These are phyloP conservation scores for Trissolcus japonicus DNA, from an alignment of 2,888 invertebrate genomes.

Conservation along the genomic window DNA sequence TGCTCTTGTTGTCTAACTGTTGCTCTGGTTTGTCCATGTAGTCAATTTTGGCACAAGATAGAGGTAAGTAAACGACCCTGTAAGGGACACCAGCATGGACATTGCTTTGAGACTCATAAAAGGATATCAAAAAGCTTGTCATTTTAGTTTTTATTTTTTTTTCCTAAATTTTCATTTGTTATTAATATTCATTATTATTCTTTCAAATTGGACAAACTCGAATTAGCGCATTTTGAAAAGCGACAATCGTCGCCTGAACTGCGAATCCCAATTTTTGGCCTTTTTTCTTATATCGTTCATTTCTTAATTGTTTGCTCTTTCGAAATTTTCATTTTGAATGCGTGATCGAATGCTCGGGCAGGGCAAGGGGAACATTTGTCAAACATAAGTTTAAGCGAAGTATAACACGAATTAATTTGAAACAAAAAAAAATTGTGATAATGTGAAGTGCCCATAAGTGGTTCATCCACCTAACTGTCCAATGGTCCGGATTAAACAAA, in stretches of 20 bases:
- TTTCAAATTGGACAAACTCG: background rate
- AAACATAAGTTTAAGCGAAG: slow-evolving; percentile 23
- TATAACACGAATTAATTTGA: background rate
- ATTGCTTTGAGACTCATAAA: slow-evolving; percentile 54
- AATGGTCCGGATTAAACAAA: background rate
- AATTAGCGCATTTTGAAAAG: no score
- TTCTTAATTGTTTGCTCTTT: background rate
- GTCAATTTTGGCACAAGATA: slow-evolving; percentile 29
- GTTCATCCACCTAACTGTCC: slow-evolving; percentile 18
- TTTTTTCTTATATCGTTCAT: slow-evolving; percentile 1
- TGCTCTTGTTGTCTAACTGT: background rate
- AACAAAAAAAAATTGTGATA: background rate
- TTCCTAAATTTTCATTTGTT: background rate
- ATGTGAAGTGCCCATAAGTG: slow-evolving; percentile 20
- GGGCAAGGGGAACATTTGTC: slow-evolving; percentile 4
- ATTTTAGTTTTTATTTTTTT: slow-evolving; percentile 44
- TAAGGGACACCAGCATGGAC: slow-evolving; percentile 63
- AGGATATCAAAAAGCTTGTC: slow-evolving; percentile 65
- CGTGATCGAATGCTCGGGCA: slow-evolving; percentile 41
- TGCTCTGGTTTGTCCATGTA: slow-evolving; percentile 45
- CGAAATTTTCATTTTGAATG: slow-evolving; percentile 22
- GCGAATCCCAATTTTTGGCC: slow-evolving; percentile 10
- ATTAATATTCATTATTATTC: background rate
- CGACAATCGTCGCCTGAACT: slow-evolving; percentile 4
- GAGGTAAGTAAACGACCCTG: slow-evolving; percentile 67